Base-by-base conservation (phyloP, 2,888 invertebrate genomes). In the Platerodrilus igneus region DNA sequence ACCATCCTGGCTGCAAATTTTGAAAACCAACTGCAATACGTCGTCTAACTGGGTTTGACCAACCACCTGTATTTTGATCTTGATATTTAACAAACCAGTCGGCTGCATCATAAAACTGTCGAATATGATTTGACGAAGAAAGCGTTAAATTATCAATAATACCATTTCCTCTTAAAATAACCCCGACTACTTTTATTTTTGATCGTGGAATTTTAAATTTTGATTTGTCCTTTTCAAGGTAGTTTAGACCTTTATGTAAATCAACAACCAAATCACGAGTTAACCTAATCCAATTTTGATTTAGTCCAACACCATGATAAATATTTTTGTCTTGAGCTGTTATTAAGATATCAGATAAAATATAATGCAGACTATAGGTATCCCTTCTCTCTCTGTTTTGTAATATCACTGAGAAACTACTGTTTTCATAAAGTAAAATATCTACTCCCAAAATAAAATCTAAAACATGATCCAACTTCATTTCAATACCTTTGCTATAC, bases 1-100 rank as follows among this genome's bases (percentile, higher is more conserved):
- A 86, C 84, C 84, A 68, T 25, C 66, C 66, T 37, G 52, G 52
- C 43, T 56, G 52, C 21, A 58, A 43, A 20, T 55, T 53, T 4
- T 81, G 77, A 66, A 86, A 83, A 14, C 85, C 83, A 27, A 80
- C 72, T 1, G 82, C 80, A 52, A 84, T 77, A 69, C 77, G 82
- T 60, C 93, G 74, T 39, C 61, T 64, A 29, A 93, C 94, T 33
- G 88, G 87, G 62, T 93, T 90, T 29, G 90, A 78, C 93, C 96
- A 97, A 45, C 95, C 97, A 28, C 97, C 97, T 11, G 82, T 79
- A 51, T 77, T 75, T 34, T 74, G 64, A 62, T 94, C 86, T 72
- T 97, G 97, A 68, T 86, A 78, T 16, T 75, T 72, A 25, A 90
- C 81, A 64, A 97, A 86, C 96, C 96, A 99, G 56, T 87, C 81